Conservation (phyloP, 2,888 invertebrate species). For the Digitonthophagus gazella region DNA sequence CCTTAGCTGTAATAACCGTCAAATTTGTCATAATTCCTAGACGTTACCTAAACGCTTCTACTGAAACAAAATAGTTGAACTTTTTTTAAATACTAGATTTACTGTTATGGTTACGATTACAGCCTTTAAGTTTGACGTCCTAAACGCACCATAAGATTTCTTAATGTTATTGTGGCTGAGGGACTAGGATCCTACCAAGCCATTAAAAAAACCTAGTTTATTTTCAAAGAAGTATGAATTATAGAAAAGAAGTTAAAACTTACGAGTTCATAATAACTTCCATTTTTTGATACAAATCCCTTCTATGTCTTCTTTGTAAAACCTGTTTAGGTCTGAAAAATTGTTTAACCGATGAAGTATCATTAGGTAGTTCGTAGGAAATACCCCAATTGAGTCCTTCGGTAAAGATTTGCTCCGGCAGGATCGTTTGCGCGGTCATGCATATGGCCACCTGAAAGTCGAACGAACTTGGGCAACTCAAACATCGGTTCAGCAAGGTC, state of each 20-base stretch:
- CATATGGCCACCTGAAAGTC: conserved; percentile 57
- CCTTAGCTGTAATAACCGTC: too few species aligned
- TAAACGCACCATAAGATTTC: too few species aligned
- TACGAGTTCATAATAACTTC: conserved; percentile 70
- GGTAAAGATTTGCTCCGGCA: conserved; percentile 60
- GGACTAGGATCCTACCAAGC: too few species aligned
- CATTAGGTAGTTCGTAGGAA: conserved; percentile 73
- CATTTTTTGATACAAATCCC: conserved; percentile 67
- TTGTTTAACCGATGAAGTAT: conserved; percentile 45
- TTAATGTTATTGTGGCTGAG: not conserved
- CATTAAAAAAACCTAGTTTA: not conserved
- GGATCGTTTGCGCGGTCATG: conserved; percentile 55
- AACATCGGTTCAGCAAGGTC: not conserved
- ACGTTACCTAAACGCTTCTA: too few species aligned
- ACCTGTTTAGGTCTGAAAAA: conserved; percentile 47
- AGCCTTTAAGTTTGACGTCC: too few species aligned
- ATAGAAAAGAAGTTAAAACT: conserved; percentile 41
- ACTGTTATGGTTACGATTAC: too few species aligned
- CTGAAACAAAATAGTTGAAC: too few species aligned
- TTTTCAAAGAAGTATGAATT: not conserved
- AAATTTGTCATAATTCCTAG: too few species aligned
- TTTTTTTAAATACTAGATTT: too few species aligned
- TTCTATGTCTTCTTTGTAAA: conserved; percentile 60
- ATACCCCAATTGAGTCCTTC: conserved; percentile 72
- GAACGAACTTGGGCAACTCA: not conserved